These are phyloP conservation scores for Fregata magnificens DNA, from an alignment of 2,113 vertebrate species.

Conservation along the genomic window DNA sequence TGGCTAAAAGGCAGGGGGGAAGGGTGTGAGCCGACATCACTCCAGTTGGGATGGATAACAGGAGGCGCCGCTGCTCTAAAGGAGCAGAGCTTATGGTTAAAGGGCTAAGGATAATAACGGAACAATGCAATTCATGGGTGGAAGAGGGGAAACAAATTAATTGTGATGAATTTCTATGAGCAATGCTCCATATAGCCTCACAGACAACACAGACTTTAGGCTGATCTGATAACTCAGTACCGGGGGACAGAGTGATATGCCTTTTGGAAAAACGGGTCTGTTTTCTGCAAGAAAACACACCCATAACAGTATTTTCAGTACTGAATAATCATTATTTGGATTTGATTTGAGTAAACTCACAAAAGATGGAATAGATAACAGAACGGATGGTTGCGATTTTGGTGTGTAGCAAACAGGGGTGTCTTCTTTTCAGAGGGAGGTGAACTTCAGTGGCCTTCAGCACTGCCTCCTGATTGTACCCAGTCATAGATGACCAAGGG, in stretches of 20 bases:
- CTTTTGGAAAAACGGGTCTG: constrained; percentile 13
- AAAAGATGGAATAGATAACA: constrained; percentile 52
- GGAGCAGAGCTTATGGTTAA: background rate
- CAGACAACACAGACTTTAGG: background rate
- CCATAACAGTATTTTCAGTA: constrained; percentile 25
- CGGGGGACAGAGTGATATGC: background rate
- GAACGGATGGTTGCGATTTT: constrained; percentile 46
- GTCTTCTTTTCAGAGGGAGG: background rate
- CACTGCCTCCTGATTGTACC: constrained; percentile 59
- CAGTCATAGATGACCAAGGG: constrained; percentile 83
- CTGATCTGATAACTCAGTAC: constrained; percentile 4
- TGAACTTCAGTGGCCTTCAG: constrained; percentile 43
- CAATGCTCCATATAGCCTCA: background rate
- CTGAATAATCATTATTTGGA: constrained; percentile 47
- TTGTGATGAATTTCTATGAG: background rate
- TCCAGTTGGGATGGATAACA: constrained; percentile 9
- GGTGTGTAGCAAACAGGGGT: constrained; percentile 39
- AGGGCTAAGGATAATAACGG: background rate
- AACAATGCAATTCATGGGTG: background rate
- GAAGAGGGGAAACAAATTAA: constrained; percentile 1
- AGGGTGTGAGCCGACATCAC: background rate
- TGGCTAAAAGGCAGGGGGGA: constrained; percentile 45
- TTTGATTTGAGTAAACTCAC: constrained; percentile 67
- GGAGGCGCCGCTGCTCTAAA: background rate
- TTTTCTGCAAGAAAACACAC: constrained; percentile 37